These are phyloP conservation scores for Cremastinae sp. DNA, from an alignment of 2,888 invertebrate species.

Conservation along the genomic window DNA sequence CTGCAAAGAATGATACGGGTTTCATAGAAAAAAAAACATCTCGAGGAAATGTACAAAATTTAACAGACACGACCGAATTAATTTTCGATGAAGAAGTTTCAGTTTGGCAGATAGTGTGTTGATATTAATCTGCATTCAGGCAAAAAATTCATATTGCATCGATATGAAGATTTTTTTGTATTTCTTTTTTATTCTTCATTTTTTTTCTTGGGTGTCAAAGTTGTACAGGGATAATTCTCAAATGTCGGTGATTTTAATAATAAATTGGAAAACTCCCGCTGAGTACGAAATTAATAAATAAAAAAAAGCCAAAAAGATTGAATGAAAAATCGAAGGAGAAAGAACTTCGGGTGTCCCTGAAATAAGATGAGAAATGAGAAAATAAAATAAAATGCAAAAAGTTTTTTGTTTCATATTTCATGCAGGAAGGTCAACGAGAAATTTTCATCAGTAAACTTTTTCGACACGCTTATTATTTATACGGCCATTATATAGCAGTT, in stretches of 20 bases:
- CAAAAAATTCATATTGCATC: conserved; percentile 10
- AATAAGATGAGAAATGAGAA: background rate
- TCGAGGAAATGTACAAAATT: too few species aligned
- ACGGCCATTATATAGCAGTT: too few species aligned
- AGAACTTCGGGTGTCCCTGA: background rate
- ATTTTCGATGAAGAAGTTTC: too few species aligned
- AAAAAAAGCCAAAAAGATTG: background rate
- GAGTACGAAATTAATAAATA: conserved; percentile 1
- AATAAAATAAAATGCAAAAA: background rate
- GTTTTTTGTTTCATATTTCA: conserved; percentile 1
- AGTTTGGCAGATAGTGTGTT: too few species aligned
- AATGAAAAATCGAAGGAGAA: background rate
- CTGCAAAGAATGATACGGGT: background rate
- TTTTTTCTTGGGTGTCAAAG: background rate
- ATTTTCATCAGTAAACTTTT: conserved; percentile 27
- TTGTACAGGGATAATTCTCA: conserved; percentile 2
- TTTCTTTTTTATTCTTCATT: background rate
- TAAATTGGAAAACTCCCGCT: background rate
- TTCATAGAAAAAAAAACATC: background rate
- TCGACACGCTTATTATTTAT: too few species aligned
- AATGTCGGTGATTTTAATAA: background rate
- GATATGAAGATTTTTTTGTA: background rate
- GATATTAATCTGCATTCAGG: background rate
- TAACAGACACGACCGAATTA: too few species aligned
- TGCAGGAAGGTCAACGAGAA: conserved; percentile 24